A percentile compares a stretch with the other conserved stretches of the same genome.
Evolutionary conservation across 2,797 vertebrate species (phyloP).

Genomic region (Antrozous pallidus): DNA sequence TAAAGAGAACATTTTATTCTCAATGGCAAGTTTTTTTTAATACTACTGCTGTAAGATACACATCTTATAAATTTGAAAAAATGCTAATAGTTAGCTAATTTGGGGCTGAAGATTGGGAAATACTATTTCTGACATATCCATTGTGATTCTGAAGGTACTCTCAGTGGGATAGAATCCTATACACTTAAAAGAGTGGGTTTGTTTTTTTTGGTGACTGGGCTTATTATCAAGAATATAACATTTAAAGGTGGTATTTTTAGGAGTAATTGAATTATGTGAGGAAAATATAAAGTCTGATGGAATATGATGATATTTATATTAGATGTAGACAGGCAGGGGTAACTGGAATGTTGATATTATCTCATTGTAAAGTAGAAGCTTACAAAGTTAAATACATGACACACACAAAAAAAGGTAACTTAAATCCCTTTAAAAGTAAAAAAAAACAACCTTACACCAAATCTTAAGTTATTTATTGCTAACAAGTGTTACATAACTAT

Average conservation of each 20-base stretch:
- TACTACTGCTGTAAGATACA: constrained; percentile 38
- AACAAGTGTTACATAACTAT: constrained; percentile 71
- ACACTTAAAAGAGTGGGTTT: constrained; percentile 28
- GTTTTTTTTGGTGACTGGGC: constrained; percentile 39
- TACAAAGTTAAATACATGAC: constrained; percentile 61
- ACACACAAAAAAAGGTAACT: constrained; percentile 68
- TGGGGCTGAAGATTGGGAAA: constrained; percentile 40
- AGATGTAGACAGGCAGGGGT: constrained; percentile 30
- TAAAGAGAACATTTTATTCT: constrained; percentile 53
- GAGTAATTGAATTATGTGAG: constrained; percentile 57
- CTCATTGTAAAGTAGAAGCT: constrained; percentile 58
- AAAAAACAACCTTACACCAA: constrained; percentile 27
- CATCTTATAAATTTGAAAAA: constrained; percentile 61
- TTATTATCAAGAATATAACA: constrained; percentile 64
- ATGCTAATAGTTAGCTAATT: constrained; percentile 7
- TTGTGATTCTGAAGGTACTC: constrained; percentile 53
- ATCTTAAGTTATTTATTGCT: constrained; percentile 71
- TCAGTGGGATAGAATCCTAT: constrained; percentile 30
- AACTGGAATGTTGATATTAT: constrained; percentile 56
- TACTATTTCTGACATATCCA: constrained; percentile 33
- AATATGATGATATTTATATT: constrained; percentile 48
- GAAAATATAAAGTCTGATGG: constrained; percentile 50
- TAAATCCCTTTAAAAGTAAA: constrained; percentile 75
- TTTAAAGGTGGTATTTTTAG: constrained; percentile 44
- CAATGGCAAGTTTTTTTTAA: constrained; percentile 14